phyloP scores from a whole-genome alignment of 2,888 invertebrate genomes.

The Hirtodrosophila trivittata region DNA sequence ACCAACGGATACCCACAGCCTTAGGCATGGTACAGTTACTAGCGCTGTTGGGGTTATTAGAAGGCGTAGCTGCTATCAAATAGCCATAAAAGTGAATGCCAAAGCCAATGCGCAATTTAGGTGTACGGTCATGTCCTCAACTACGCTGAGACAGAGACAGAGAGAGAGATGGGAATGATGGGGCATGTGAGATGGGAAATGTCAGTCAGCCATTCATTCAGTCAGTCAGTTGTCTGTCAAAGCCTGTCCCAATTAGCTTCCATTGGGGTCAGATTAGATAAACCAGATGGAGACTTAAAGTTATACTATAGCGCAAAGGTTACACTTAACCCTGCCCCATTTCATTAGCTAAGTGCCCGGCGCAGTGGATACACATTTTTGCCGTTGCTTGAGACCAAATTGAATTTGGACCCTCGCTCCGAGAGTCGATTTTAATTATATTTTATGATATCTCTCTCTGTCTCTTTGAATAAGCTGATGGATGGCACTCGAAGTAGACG shows the following conservation, averaged over 20 bases:
- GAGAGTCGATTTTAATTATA: constrained; percentile 51
- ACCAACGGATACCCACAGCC: constrained; percentile 16
- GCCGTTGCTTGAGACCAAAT: constrained; percentile 32
- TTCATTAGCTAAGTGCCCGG: constrained; percentile 65
- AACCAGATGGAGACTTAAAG: constrained; percentile 7
- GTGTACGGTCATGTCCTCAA: constrained; percentile 46
- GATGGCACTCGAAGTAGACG: not conserved
- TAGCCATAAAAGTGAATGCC: constrained; percentile 65
- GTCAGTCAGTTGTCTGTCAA: constrained; percentile 58
- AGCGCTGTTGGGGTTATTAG: constrained; percentile 51
- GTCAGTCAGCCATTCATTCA: not conserved
- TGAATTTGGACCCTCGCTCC: constrained; percentile 24
- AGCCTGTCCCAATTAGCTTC: constrained; percentile 51
- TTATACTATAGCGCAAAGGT: constrained; percentile 19
- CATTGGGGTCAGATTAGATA: constrained; percentile 15
- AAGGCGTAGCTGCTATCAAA: constrained; percentile 62
- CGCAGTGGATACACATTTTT: constrained; percentile 31
- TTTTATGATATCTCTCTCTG: constrained; percentile 24
- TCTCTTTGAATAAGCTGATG: constrained; percentile 1
- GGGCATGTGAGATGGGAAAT: constrained; percentile 37
- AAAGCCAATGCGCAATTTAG: constrained; percentile 58
- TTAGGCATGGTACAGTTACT: constrained; percentile 10
- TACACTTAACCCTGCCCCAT: constrained; percentile 46
- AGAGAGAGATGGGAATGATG: not conserved
- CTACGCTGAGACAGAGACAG: not conserved